phyloP scores from a whole-genome alignment of 2,113 vertebrate species.

The Pelmatolapia mariae region DNA sequence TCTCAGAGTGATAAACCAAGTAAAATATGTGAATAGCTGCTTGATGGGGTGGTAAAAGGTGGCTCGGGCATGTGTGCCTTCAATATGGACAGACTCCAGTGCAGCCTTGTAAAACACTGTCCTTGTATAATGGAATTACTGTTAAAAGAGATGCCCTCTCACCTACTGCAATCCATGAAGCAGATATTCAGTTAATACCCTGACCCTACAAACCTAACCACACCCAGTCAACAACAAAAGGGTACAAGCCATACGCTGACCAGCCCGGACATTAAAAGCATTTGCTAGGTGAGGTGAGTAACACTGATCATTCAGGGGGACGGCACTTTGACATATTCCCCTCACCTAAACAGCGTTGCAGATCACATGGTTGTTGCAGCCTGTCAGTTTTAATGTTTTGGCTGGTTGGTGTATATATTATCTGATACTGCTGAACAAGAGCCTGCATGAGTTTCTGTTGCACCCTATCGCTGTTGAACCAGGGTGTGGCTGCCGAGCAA shows the following conservation, averaged over 20 bases:
- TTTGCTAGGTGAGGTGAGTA: background rate
- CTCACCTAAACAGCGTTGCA: background rate
- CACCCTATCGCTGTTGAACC: background rate
- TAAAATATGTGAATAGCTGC: constrained; percentile 5
- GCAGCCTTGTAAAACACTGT: constrained; percentile 34
- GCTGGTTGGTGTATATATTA: background rate
- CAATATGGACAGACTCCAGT: constrained; percentile 24
- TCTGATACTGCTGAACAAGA: background rate
- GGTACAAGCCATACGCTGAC: background rate
- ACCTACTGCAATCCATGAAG: constrained; percentile 25
- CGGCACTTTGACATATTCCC: background rate
- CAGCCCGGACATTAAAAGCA: background rate
- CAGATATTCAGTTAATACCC: background rate
- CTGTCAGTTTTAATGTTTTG: background rate
- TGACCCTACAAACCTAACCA: constrained; percentile 35
- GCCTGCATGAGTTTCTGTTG: background rate
- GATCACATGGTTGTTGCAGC: background rate
- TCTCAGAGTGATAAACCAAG: constrained; percentile 43
- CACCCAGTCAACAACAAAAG: constrained; percentile 28
- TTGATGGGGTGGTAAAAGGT: constrained; percentile 52
- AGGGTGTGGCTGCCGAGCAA: constrained; percentile 24
- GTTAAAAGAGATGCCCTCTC: constrained; percentile 7
- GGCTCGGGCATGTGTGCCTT: constrained; percentile 24
- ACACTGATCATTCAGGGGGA: background rate
- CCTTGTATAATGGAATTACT: background rate